Percentiles rank a stretch among this genome's conserved stretches.
Evolutionary conservation across 2,888 invertebrate species (phyloP).

Genomic region (Orchestes rusci): DNA sequence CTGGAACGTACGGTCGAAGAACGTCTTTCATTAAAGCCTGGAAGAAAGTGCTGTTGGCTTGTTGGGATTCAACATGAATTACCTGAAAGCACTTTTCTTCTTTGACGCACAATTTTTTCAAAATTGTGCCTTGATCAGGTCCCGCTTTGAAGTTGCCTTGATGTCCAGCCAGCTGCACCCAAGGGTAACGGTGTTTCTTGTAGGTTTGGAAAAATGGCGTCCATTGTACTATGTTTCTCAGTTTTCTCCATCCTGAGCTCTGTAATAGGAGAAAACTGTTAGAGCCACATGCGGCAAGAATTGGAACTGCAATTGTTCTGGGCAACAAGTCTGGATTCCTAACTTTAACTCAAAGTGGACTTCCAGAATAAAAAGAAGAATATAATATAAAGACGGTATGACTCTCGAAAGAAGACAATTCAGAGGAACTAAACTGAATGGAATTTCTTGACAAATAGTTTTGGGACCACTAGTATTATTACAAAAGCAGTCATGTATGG

Average conservation of each 20-base stretch:
- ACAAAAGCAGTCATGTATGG: too few species aligned
- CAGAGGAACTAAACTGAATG: too few species aligned
- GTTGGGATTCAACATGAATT: constrained; percentile 9
- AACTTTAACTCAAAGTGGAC: too few species aligned
- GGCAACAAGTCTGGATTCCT: too few species aligned
- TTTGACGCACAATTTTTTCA: constrained; percentile 86
- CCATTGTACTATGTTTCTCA: constrained; percentile 92
- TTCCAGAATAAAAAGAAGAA: neutral
- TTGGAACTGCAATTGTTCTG: too few species aligned
- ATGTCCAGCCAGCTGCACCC: constrained; percentile 94
- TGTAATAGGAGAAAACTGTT: constrained; percentile 42
- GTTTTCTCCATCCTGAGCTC: constrained; percentile 91
- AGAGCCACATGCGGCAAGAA: too few species aligned
- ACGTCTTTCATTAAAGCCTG: constrained; percentile 78
- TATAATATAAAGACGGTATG: too few species aligned
- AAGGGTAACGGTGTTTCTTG: constrained; percentile 91
- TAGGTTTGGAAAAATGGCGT: constrained; percentile 96
- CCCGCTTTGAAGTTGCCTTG: constrained; percentile 94
- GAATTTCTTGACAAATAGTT: too few species aligned
- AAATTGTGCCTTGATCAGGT: constrained; percentile 85
- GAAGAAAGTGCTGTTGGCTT: constrained; percentile 10
- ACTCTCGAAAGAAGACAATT: too few species aligned
- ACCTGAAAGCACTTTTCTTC: constrained; percentile 82
- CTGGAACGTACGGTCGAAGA: constrained; percentile 83
- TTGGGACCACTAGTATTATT: too few species aligned